Conservation (phyloP, 2,797 vertebrate genomes). For the Morus bassanus region DNA sequence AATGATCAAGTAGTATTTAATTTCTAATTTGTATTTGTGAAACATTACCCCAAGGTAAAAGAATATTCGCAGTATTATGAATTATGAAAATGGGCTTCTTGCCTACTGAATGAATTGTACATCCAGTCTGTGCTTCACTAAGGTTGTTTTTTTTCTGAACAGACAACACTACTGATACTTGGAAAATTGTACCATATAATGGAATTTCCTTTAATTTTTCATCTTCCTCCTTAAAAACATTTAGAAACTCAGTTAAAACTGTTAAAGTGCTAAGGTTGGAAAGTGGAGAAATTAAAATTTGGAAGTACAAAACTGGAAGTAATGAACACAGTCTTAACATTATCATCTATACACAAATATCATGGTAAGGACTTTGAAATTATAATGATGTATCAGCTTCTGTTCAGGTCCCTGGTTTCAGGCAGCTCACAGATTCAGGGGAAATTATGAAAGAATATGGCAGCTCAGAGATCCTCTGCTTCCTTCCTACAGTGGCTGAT, state of each 20-base stretch:
- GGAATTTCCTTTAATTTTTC: neutral
- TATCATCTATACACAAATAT: neutral
- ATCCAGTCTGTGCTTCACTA: neutral
- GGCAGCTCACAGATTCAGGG: neutral
- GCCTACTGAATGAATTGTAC: neutral
- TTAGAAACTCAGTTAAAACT: neutral
- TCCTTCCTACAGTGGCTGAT: neutral
- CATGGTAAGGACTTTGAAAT: neutral
- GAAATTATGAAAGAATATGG: neutral
- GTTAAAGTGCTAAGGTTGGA: neutral
- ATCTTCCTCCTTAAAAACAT: neutral
- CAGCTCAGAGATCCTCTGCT: neutral
- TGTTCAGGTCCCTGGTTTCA: neutral
- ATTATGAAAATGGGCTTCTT: neutral
- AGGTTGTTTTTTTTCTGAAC: neutral
- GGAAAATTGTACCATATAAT: neutral
- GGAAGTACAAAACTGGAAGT: neutral
- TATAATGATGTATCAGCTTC: neutral
- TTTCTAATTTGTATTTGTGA: neutral
- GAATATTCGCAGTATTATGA: neutral
- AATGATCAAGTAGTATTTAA: neutral
- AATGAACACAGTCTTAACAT: neutral
- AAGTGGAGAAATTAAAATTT: neutral
- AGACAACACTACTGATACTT: neutral
- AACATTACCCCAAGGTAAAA: neutral